Conservation (phyloP, 2,888 invertebrate genomes). For the Molorchus minor region DNA sequence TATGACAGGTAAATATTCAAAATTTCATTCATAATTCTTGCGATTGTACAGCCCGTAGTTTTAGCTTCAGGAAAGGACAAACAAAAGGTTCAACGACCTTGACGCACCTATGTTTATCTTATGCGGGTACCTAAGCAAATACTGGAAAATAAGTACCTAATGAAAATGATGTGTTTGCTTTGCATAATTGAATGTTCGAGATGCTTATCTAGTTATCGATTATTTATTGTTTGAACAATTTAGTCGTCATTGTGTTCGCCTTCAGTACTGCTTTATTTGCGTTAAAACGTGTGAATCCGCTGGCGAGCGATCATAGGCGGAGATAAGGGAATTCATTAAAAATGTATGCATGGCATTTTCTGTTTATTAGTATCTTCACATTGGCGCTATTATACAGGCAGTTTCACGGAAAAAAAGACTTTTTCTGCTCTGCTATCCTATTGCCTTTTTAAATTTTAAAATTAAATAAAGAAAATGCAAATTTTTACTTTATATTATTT, state of each 20-base stretch:
- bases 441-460: no score
- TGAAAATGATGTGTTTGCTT: constrained; percentile 46
- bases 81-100: constrained; percentile 36
- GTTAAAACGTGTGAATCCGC: constrained; percentile 5
- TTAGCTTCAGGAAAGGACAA: background rate
- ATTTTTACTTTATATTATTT: no score
- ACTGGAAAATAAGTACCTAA: constrained; percentile 35
- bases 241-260: constrained; percentile 13
- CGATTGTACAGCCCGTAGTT: no score
- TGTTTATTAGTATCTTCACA: no score
- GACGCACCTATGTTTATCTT: constrained; percentile 40
- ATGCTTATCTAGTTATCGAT: constrained; percentile 52
- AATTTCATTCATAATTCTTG: no score
- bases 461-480: background rate
- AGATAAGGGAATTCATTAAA: no score
- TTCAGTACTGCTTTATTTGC: constrained; percentile 15
- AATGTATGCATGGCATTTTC: no score
- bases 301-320: background rate
- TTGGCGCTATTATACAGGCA: no score
- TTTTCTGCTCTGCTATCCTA: no score
- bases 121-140: constrained; percentile 49
- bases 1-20: no score
- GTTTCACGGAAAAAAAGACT: no score
- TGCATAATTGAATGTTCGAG: constrained; percentile 52
- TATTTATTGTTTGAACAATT: constrained; percentile 36